Base-by-base conservation (phyloP, 2,888 invertebrate species). In the Mechanitis mazaeus region DNA sequence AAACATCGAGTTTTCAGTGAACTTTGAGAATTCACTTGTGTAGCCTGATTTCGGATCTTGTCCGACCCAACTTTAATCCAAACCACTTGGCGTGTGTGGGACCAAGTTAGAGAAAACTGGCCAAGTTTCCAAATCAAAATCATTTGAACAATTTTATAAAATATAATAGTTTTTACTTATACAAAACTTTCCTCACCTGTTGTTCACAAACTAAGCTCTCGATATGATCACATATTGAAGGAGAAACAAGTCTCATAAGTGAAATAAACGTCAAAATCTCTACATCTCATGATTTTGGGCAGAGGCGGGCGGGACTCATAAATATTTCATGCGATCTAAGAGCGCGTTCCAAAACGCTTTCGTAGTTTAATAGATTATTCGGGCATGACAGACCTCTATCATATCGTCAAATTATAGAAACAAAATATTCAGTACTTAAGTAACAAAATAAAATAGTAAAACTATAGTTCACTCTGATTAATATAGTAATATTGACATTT, bases 311-410 rank as follows among this genome's bases (percentile, higher is more conserved):
- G 73, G 72, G 71, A 70, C 79, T 83, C 79, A 84, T 84, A 80
- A 83, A 84, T 84, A 85, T 79, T 83, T 78, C 73, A 83, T 82
- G 76, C 75, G 76, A 72, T 70, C 72, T 73, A 65, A 65, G 68
- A 66, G 69, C 66, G 68, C 65, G 68, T 67, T 68, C 72, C 69
- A 70, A 70, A 72, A 68, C 73, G 76, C 80, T 81, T 82, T 80
- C 78, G 71, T 74, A 72, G 72, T 72, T 72, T 78, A 79, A 81
- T 79, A 81, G 77, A 80, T 80, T 69, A 77, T 72, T 67, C 70
- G 72, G 70, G 70, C 77, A 77, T 75, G 81, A 76, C 76, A 71
- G 69, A 74, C 59, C 63, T 60, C 61, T 60, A 59, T 66, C 59
- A 65, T 63, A 61, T 57, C 38, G 12, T 20, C 59, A 55, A 12